Base-by-base conservation (phyloP, 2,113 vertebrate species). In the Addax nasomaculatus region DNA sequence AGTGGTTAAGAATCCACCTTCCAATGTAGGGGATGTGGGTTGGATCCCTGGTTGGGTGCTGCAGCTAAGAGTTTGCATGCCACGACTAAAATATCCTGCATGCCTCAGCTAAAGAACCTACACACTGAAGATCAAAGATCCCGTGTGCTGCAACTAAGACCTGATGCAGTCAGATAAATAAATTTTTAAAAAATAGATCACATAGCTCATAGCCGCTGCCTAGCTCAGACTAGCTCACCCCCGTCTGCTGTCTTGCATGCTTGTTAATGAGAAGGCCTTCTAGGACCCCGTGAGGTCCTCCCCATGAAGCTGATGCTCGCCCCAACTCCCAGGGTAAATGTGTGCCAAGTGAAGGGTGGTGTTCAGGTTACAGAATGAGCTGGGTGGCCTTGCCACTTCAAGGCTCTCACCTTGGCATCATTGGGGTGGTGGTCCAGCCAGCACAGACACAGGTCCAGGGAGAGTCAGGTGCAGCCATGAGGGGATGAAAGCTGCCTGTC, bases 191-290 rank as follows among this genome's bases (percentile, higher is more conserved):
- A 73, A 73, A 39, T 39, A 39, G 36, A 39, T 39, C 67, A 73
- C 19, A 25, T 39, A 39, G 19, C n/a, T 73, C n/a, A 73, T 13
- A n/a, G 70, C 17, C 6, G 1, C 19, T 45, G 45, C 36, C 11
- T 19, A 5, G 13, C 16, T 23, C 27, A 12, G 53, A 39, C 64
- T 0, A 17, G 57, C 64, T 19, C 6, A 0, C 57, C 5, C 4
- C 27, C 2, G 0, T 30, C 64, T 17, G 43, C 49, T 33, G 14
- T 23, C 23, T 19, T 1, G 51, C 30, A 2, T 0, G 0, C 27
- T 55, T 57, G 58, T 67, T 89, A 39, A 17, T 11, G 14, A 43
- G 23, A 49, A 45, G 4, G 36, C 19, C 29, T 92, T 14, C 30
- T 2, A 1, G 27, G 16, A 33, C 15, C 3, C 0, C 1, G 6